Percentiles rank a stretch among this genome's conserved stretches.
Conservation (phyloP, 2,888 invertebrate species). For the Synergus umbraculus region DNA sequence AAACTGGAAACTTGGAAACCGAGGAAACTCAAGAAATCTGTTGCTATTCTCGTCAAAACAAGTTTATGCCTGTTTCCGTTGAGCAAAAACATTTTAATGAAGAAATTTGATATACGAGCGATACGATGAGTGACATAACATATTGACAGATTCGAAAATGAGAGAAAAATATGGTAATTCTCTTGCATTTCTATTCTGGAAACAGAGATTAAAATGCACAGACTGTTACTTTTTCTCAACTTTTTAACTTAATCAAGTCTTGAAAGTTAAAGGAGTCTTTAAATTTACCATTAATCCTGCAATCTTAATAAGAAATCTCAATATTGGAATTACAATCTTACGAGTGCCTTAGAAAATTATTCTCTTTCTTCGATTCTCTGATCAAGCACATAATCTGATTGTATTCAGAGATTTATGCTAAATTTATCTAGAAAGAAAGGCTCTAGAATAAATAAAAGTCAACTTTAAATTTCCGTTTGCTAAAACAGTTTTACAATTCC, state of each 20-base stretch:
- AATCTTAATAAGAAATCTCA: not conserved
- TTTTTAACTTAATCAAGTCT: not conserved
- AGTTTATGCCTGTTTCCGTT: not conserved
- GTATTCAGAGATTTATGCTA: not conserved
- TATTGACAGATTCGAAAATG: not conserved
- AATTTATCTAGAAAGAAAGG: not conserved
- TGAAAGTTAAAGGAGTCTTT: not conserved
- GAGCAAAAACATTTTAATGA: not conserved
- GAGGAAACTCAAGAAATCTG: not conserved
- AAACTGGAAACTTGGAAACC: not conserved
- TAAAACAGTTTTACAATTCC: not conserved
- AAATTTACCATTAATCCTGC: not conserved
- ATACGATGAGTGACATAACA: not conserved
- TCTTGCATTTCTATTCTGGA: not conserved
- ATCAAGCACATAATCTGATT: not conserved
- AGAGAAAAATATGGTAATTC: not conserved
- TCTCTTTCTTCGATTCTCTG: not conserved
- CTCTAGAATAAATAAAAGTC: not conserved
- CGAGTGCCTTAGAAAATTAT: not conserved
- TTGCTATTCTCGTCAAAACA: constrained; percentile 10
- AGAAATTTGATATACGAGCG: not conserved
- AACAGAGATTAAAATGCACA: too few relatives aligned
- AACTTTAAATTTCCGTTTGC: not conserved
- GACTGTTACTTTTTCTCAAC: not conserved
- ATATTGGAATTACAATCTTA: not conserved